Percentiles rank a stretch among this genome's conserved stretches.
Conservation (phyloP, 2,113 vertebrate species). For the Meles meles region DNA sequence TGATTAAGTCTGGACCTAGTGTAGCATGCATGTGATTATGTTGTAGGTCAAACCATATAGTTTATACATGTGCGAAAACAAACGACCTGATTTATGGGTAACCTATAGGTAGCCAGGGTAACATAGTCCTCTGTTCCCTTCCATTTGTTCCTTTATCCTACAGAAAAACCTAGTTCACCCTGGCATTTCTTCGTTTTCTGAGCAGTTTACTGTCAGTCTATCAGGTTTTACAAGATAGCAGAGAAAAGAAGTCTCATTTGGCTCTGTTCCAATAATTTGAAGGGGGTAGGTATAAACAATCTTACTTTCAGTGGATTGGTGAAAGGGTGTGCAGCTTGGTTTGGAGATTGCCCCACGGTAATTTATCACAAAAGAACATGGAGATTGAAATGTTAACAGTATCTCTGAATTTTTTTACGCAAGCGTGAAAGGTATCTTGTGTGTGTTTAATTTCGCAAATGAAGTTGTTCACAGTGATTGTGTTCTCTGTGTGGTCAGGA, state of each 20-base stretch:
- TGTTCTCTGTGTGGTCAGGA: neutral
- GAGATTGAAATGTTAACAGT: neutral
- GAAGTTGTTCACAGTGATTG: neutral
- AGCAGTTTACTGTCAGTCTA: neutral
- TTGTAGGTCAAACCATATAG: neutral
- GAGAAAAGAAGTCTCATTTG: neutral
- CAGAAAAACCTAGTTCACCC: neutral
- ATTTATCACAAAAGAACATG: neutral
- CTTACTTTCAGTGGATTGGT: neutral
- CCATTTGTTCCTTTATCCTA: neutral
- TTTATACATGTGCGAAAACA: neutral
- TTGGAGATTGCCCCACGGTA: neutral
- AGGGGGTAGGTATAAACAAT: neutral
- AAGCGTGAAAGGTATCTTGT: neutral
- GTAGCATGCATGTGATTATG: neutral
- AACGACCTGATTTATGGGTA: neutral
- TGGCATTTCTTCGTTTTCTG: constrained; percentile 11
- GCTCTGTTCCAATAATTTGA: neutral
- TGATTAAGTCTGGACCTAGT: neutral
- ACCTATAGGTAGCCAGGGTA: neutral
- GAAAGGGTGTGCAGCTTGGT: neutral
- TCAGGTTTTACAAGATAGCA: constrained; percentile 23
- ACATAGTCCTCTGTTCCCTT: neutral
- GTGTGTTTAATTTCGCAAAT: neutral
- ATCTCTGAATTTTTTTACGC: neutral